Conservation (phyloP, 2,113 vertebrate species). For the Baryphthengus martii region DNA sequence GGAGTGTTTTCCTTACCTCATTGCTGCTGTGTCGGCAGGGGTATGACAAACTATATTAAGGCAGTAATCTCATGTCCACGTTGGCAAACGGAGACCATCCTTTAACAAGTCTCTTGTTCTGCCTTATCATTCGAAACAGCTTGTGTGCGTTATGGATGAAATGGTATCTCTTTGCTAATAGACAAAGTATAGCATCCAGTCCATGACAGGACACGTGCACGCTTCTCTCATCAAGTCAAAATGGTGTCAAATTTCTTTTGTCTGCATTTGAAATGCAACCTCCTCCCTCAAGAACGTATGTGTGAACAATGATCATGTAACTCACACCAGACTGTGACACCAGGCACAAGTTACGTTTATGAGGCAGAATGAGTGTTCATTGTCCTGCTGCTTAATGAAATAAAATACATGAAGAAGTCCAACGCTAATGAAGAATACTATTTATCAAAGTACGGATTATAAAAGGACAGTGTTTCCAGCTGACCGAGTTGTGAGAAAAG, state of each 20-base stretch:
- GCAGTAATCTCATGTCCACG: not conserved
- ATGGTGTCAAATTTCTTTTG: conserved; percentile 9
- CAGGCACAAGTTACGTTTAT: not conserved
- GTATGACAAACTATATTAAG: not conserved
- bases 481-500: conserved; percentile 15
- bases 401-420: conserved; percentile 36
- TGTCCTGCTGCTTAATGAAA: conserved; percentile 10
- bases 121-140: not conserved
- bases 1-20: not conserved
- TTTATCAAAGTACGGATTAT: conserved; percentile 31
- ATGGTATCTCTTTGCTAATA: not conserved
- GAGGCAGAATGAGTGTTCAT: not conserved
- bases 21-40: not conserved
- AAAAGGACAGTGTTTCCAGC: conserved; percentile 25
- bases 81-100: not conserved
- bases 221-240: not conserved
- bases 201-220: not conserved
- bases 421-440: conserved; percentile 9
- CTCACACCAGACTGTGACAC: not conserved
- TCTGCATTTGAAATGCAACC: not conserved
- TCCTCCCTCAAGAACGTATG: not conserved
- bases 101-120: not conserved
- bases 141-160: not conserved
- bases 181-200: not conserved
- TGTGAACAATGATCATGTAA: not conserved